A percentile compares a stretch with the other conserved stretches of the same genome.
Conservation (phyloP, 2,113 vertebrate genomes). For the Ameiurus melas region DNA sequence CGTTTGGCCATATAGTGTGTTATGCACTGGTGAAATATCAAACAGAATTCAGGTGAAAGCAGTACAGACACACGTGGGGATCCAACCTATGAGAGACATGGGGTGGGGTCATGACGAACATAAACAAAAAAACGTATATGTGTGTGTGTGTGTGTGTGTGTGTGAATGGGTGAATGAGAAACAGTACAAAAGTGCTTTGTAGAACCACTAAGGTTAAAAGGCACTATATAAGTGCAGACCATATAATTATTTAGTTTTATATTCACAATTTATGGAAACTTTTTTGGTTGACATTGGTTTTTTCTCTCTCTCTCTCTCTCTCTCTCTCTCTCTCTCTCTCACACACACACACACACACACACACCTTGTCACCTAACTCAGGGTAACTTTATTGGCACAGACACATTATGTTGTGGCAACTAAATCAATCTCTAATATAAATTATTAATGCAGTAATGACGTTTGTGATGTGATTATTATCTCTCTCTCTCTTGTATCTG, state of each 20-base stretch:
- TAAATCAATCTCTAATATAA: background rate
- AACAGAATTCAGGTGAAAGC: no score
- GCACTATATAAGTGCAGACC: no score
- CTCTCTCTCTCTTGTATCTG: no score
- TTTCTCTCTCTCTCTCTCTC: background rate
- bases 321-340: no score
- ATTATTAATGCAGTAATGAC: background rate
- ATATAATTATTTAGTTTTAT: background rate
- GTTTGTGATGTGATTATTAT: background rate
- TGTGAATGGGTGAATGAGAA: no score
- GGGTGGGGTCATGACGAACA: no score
- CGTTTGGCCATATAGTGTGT: background rate
- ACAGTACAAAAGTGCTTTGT: no score
- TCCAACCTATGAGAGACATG: no score
- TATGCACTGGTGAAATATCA: background rate
- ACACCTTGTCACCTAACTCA: background rate
- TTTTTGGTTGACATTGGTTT: background rate
- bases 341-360: background rate
- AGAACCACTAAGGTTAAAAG: no score
- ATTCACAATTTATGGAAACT: background rate
- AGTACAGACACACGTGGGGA: no score
- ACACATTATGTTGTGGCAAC: background rate
- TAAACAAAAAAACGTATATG: no score
- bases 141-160: no score
- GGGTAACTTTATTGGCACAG: background rate